These are phyloP conservation scores for Scelioninae gen. 2 DNA, from an alignment of 2,888 invertebrate genomes.

Conservation along the genomic window DNA sequence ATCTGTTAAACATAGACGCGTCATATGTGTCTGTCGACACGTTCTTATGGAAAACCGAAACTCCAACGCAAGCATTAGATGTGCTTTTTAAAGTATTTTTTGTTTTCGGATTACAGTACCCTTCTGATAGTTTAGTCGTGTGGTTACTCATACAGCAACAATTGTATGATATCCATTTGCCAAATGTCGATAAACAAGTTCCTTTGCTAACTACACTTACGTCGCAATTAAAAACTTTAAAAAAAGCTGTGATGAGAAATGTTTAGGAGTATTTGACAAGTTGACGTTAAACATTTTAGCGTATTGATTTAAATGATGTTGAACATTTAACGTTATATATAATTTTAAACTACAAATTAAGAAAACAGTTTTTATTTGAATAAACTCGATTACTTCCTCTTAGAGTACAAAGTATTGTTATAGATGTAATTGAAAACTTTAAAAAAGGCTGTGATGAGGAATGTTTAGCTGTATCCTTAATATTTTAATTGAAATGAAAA, in stretches of 20 bases:
- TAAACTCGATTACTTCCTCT: too few relatives aligned
- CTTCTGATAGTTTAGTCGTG: slow-evolving; percentile 18
- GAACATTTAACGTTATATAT: too few relatives aligned
- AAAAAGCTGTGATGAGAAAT: too few relatives aligned
- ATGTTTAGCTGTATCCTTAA: too few relatives aligned
- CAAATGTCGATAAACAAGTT: slow-evolving; percentile 8
- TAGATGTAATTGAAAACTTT: neutral
- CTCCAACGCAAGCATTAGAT: slow-evolving; percentile 14
- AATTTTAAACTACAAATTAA: too few relatives aligned
- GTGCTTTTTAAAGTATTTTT: slow-evolving; percentile 26
- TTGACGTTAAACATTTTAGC: too few relatives aligned
- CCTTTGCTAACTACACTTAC: slow-evolving; percentile 4
- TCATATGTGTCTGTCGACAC: slow-evolving; percentile 24
- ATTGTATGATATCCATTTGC: slow-evolving; percentile 10
- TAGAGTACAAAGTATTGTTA: too few relatives aligned
- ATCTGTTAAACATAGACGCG: neutral
- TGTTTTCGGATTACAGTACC: slow-evolving; percentile 24
- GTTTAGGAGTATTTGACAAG: too few relatives aligned
- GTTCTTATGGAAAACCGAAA: slow-evolving; percentile 19
- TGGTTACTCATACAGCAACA: slow-evolving; percentile 33
- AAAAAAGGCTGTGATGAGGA: too few relatives aligned
- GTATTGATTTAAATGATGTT: too few relatives aligned
- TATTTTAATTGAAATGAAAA: too few relatives aligned
- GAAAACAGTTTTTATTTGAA: too few relatives aligned
- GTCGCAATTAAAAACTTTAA: slow-evolving; percentile 3